phyloP scores from a whole-genome alignment of 2,113 vertebrate species.

The Tyrannus savana region DNA sequence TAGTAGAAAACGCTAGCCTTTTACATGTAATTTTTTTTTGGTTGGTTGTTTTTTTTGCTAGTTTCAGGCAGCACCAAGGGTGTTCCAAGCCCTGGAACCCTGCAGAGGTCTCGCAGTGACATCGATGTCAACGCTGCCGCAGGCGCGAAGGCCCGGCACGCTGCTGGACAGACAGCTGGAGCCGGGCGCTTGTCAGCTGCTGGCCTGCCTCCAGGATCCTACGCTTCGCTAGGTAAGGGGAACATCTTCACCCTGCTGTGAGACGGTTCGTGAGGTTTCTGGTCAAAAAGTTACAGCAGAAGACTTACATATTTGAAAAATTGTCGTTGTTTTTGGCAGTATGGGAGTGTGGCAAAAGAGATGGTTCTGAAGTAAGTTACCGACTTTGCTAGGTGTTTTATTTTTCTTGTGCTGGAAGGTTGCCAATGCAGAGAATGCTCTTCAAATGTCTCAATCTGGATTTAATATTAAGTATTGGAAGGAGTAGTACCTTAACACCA shows the following conservation, averaged over 20 bases:
- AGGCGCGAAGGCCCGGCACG: conserved; percentile 87
- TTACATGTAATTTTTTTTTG: background rate
- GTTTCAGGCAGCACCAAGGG: conserved; percentile 83
- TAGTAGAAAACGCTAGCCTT: background rate
- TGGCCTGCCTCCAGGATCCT: conserved; percentile 85
- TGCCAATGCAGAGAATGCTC: background rate
- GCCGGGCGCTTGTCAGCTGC: conserved; percentile 78
- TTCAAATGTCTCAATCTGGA: background rate
- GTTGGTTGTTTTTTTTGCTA: conserved; percentile 28
- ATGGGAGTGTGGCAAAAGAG: background rate
- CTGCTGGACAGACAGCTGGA: conserved; percentile 75
- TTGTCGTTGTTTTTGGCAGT: rapidly evolving
- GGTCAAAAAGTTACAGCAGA: background rate
- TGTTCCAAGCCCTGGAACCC: conserved; percentile 77
- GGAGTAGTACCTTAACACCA: background rate
- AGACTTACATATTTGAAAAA: rapidly evolving
- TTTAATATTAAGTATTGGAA: background rate
- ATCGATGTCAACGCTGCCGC: conserved; percentile 94
- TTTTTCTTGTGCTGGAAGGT: background rate
- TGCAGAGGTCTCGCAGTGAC: conserved; percentile 95
- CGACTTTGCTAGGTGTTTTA: background rate
- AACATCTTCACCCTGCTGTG: background rate
- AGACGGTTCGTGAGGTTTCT: background rate
- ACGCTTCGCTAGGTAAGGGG: conserved; percentile 88
- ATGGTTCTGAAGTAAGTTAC: background rate